Conservation (phyloP, 2,797 vertebrate species). For the Bucorvus abyssinicus region DNA sequence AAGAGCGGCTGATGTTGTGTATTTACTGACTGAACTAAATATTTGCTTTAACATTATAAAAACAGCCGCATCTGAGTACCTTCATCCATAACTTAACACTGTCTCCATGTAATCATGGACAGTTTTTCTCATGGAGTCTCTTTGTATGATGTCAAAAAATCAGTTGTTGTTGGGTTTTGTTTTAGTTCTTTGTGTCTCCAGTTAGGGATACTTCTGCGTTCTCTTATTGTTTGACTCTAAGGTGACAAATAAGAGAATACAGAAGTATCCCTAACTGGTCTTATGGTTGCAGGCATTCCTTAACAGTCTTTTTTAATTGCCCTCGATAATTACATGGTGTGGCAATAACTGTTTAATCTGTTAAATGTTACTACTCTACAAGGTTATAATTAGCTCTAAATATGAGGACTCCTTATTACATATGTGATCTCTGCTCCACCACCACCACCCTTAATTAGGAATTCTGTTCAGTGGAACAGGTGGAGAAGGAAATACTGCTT, state of each 20-base stretch:
- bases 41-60: neutral
- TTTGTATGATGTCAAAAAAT: neutral
- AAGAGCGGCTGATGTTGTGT: neutral
- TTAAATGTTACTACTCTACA: neutral
- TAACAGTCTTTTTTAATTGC: neutral
- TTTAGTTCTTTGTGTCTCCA: neutral
- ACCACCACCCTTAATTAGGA: accelerated
- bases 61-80: neutral
- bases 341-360: neutral
- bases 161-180: neutral
- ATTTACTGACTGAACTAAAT: neutral
- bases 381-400: neutral
- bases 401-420: neutral
- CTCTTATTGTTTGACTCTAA: no score
- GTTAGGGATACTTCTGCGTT: neutral
- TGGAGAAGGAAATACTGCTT: neutral
- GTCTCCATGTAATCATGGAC: neutral
- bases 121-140: neutral
- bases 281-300: neutral
- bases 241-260: no score
- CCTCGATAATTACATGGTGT: neutral
- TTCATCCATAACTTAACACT: neutral
- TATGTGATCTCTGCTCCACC: neutral
- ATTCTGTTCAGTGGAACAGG: neutral
- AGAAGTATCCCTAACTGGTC: no score